These are phyloP conservation scores for Neolamprologus sp. DNA, from an alignment of 2,113 vertebrate genomes.

Conservation along the genomic window DNA sequence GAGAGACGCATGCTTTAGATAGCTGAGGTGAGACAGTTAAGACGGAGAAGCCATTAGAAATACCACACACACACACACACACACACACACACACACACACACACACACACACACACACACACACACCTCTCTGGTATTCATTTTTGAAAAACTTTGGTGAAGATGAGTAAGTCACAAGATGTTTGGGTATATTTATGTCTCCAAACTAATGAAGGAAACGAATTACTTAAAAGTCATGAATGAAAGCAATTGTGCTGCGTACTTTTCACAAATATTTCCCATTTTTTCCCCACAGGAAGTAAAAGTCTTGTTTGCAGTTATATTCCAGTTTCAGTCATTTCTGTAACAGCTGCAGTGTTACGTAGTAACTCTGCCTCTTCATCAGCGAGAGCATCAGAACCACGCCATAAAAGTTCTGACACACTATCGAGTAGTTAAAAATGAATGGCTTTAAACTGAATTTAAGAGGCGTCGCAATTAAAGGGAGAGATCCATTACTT, in stretches of 20 bases:
- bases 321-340: background rate
- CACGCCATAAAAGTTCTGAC: conserved; percentile 8
- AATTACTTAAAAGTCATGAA: background rate
- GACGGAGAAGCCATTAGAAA: conserved; percentile 4
- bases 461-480: conserved; percentile 38
- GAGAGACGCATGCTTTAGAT: conserved; percentile 34
- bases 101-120: accelerated
- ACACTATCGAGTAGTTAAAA: conserved; percentile 51
- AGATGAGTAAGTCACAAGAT: conserved; percentile 30
- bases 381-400: conserved; percentile 6
- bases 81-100: background rate
- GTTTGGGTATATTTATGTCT: background rate
- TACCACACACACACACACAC: background rate
- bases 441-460: conserved; percentile 47
- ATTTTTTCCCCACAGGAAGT: background rate
- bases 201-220: background rate
- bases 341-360: background rate
- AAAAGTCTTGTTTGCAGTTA: background rate
- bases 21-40: conserved; percentile 26
- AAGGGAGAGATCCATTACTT: conserved; percentile 47
- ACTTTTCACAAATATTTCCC: background rate
- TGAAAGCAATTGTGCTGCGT: background rate
- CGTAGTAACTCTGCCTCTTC: background rate
- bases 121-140: conserved; percentile 1
- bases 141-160: conserved; percentile 6